A percentile compares a stretch with the other conserved stretches of the same genome.
These are phyloP conservation scores for Nasonovia ribisnigri DNA, from an alignment of 2,888 invertebrate species.

Conservation along the genomic window DNA sequence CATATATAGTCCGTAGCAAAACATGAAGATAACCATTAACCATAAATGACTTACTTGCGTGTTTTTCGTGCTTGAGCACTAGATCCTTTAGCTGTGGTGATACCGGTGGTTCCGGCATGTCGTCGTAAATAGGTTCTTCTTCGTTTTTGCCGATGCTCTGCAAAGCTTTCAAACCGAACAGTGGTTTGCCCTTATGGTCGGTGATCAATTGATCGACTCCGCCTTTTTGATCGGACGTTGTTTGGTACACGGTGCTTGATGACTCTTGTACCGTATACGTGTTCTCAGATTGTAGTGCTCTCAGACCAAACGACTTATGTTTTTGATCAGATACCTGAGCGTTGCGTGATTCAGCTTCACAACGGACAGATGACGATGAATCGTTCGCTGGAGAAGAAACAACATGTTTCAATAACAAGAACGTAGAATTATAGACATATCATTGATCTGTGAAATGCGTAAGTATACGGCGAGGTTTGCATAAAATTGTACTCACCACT, in stretches of 20 bases:
- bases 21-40: neutral
- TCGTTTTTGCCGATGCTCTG: constrained; percentile 67
- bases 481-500: constrained; percentile 13
- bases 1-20: neutral
- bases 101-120: constrained; percentile 68
- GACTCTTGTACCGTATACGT: constrained; percentile 14
- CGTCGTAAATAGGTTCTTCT: constrained; percentile 64
- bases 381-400: neutral
- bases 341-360: neutral
- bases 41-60: constrained; percentile 67
- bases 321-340: constrained; percentile 68
- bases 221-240: constrained; percentile 43
- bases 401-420: neutral
- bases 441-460: neutral
- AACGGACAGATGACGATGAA: neutral
- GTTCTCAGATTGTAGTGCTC: constrained; percentile 69
- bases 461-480: neutral
- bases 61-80: constrained; percentile 69
- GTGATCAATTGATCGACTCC: constrained; percentile 68
- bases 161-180: constrained; percentile 71
- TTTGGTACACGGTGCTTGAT: neutral
- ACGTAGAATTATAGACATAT: neutral
- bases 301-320: constrained; percentile 70
- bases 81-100: constrained; percentile 69
- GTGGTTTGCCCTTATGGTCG: constrained; percentile 70